phyloP scores from a whole-genome alignment of 2,797 vertebrate species.

The Serranus cabrilla region DNA sequence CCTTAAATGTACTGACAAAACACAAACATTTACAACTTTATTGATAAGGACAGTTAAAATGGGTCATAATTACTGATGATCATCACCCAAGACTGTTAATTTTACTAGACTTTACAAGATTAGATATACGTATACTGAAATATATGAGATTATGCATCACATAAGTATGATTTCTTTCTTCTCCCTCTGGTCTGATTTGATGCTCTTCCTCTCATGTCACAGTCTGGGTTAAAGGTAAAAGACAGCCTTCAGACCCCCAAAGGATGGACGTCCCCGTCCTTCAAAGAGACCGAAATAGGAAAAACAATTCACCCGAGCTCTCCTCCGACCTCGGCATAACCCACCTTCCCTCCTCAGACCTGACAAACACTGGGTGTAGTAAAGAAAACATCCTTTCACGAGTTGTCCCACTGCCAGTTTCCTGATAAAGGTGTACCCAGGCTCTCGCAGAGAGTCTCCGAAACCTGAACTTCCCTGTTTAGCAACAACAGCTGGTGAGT shows the following conservation, averaged over 20 bases:
- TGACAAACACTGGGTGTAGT: constrained; percentile 77
- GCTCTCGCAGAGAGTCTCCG: constrained; percentile 46
- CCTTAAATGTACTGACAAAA: neutral
- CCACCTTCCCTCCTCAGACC: constrained; percentile 67
- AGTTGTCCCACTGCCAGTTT: constrained; percentile 76
- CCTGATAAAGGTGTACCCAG: constrained; percentile 73
- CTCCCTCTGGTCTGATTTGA: neutral
- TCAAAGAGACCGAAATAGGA: constrained; percentile 78
- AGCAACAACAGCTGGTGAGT: constrained; percentile 65
- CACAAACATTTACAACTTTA: neutral
- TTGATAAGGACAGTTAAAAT: neutral
- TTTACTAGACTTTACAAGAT: neutral
- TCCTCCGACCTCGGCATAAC: constrained; percentile 62
- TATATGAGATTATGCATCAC: constrained; percentile 22
- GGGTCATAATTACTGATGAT: too few relatives aligned
- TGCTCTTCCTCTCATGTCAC: constrained; percentile 55
- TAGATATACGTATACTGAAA: constrained; percentile 6
- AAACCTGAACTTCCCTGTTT: constrained; percentile 76
- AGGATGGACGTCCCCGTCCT: constrained; percentile 39
- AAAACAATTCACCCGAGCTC: constrained; percentile 40
- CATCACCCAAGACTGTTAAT: too few relatives aligned
- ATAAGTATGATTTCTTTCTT: constrained; percentile 49
- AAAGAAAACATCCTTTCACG: constrained; percentile 83
- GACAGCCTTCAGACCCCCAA: constrained; percentile 58
- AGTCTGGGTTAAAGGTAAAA: constrained; percentile 68